Conservation (phyloP, 92 coral and sea anemone genomes). For the Ricordea florida region DNA sequence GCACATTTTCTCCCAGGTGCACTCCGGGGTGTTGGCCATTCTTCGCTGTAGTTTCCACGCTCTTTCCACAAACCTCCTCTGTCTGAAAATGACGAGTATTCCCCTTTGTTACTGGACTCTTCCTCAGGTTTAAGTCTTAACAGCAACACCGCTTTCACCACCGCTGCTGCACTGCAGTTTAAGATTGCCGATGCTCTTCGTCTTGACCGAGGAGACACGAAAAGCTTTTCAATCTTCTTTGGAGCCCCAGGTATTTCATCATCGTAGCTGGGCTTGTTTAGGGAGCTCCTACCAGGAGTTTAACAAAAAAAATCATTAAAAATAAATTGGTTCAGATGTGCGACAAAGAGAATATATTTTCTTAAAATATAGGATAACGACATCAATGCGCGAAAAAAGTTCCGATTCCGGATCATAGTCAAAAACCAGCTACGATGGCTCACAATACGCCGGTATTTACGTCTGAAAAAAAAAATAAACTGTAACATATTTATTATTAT, state of each 20-base stretch:
- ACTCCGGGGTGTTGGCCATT: conserved; percentile 27
- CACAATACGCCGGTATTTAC: too few species aligned
- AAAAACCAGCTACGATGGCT: too few species aligned
- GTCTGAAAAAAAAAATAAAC: too few species aligned
- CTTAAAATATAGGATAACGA: too few species aligned
- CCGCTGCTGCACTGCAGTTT: conserved; percentile 79
- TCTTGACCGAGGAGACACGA: conserved; percentile 72
- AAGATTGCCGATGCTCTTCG: conserved; percentile 84
- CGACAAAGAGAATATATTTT: too few species aligned
- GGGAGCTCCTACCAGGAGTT: not conserved
- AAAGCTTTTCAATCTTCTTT: conserved; percentile 53
- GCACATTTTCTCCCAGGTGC: conserved; percentile 19
- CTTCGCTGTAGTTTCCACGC: not conserved
- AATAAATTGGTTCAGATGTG: too few species aligned
- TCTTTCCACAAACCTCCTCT: not conserved
- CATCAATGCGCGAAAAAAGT: too few species aligned
- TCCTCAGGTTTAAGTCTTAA: conserved; percentile 39
- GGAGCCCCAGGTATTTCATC: conserved; percentile 81
- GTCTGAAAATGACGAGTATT: not conserved
- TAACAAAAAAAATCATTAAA: too few species aligned
- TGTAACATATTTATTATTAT: too few species aligned
- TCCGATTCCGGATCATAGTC: too few species aligned
- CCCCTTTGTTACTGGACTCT: not conserved
- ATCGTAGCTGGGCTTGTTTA: conserved; percentile 7
- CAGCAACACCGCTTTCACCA: conserved; percentile 78